phyloP scores from a whole-genome alignment of 1,140 invertebrate species.

The Chymomyza costata region DNA sequence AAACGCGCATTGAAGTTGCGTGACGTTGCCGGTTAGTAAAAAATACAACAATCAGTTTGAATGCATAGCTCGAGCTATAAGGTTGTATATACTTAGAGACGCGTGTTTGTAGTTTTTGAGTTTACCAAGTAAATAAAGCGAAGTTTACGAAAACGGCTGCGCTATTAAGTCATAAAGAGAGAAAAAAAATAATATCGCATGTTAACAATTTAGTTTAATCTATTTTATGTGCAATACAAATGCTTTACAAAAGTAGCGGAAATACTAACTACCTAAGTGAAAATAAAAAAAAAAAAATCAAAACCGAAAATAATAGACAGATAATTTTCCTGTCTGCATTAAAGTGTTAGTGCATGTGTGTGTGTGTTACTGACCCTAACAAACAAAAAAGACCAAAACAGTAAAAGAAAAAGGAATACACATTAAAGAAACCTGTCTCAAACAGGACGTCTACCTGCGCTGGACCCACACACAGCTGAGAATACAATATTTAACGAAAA shows the following conservation, averaged over 20 bases:
- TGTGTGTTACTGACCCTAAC: constrained; percentile 43
- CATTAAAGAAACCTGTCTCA: constrained; percentile 17
- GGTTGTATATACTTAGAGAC: constrained; percentile 46
- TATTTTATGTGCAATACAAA: constrained; percentile 51
- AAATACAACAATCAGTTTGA: constrained; percentile 35
- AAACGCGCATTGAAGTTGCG: constrained; percentile 11
- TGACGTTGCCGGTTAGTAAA: constrained; percentile 4
- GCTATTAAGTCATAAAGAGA: too few relatives aligned
- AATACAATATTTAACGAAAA: neutral
- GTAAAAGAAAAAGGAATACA: constrained; percentile 26
- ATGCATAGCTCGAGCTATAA: constrained; percentile 41
- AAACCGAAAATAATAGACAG: neutral
- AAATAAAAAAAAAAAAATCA: neutral
- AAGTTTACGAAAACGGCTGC: constrained; percentile 5
- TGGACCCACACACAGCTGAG: neutral
- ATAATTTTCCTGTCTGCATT: too few relatives aligned
- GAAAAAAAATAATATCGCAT: constrained; percentile 12
- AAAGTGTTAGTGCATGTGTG: neutral
- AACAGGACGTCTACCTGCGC: constrained; percentile 35
- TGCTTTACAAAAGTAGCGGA: constrained; percentile 21
- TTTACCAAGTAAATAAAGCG: constrained; percentile 5
- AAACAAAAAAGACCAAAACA: constrained; percentile 31
- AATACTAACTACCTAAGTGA: neutral
- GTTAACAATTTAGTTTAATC: constrained; percentile 29
- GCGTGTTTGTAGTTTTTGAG: constrained; percentile 20